These are phyloP conservation scores for Netelia inedita DNA, from an alignment of 2,888 invertebrate species.

Conservation along the genomic window DNA sequence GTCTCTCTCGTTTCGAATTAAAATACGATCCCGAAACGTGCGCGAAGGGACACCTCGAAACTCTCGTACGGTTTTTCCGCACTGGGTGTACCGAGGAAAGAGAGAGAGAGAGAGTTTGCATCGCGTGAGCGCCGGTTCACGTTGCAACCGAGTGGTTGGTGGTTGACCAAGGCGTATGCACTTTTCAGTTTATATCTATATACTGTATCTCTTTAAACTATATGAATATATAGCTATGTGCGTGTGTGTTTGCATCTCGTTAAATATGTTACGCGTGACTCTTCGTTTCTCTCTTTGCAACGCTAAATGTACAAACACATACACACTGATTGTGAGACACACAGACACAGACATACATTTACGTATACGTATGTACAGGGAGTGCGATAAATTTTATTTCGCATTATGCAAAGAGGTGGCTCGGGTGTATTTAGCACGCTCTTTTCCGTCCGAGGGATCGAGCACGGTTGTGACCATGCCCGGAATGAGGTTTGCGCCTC, in stretches of 20 bases:
- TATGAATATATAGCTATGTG: slow-evolving; percentile 8
- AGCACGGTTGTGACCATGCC: too few species aligned
- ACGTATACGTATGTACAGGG: slow-evolving; percentile 21
- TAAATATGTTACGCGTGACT: slow-evolving; percentile 59
- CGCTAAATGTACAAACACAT: background rate
- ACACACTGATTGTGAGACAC: too few species aligned
- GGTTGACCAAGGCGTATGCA: slow-evolving; percentile 41
- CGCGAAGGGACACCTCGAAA: background rate
- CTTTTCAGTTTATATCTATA: background rate
- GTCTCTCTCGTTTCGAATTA: slow-evolving; percentile 47
- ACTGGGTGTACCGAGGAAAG: too few species aligned
- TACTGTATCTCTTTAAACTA: background rate
- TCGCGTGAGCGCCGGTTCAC: slow-evolving; percentile 57
- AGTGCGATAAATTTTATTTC: slow-evolving; percentile 36
- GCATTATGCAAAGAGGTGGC: background rate
- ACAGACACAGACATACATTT: slow-evolving; percentile 16
- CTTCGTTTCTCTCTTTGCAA: slow-evolving; percentile 22
- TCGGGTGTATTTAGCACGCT: background rate
- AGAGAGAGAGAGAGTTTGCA: slow-evolving; percentile 16
- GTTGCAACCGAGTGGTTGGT: background rate
- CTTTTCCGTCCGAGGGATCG: background rate
- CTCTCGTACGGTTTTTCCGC: slow-evolving; percentile 3
- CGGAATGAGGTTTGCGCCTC: too few species aligned
- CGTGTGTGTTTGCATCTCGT: slow-evolving; percentile 31
- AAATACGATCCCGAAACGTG: slow-evolving; percentile 44